A percentile compares a stretch with the other conserved stretches of the same genome.
Conservation (phyloP, 1,140 invertebrate species). For the Coboldia fuscipes region DNA sequence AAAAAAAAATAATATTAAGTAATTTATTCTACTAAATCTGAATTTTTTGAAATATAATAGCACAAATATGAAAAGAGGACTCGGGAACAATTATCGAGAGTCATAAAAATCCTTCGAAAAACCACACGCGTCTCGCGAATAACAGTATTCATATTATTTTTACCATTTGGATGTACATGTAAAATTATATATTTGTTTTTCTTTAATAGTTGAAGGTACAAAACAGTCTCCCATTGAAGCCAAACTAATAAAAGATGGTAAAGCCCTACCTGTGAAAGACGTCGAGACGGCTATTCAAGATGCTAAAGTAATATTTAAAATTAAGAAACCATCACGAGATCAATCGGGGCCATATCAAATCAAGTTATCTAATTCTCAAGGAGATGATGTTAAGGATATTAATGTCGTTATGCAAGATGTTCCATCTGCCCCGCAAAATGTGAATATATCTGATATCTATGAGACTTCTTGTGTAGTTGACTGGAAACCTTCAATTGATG, state of each 20-base stretch:
- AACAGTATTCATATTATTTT: no score
- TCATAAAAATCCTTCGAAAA: no score
- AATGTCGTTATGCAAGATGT: constrained; percentile 79
- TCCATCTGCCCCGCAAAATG: constrained; percentile 64
- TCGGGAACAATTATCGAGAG: no score
- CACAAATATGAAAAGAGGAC: no score
- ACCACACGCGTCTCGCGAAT: no score
- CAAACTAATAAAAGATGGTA: constrained; percentile 74
- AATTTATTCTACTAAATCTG: no score
- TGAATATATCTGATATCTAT: constrained; percentile 82
- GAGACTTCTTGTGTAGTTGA: constrained; percentile 75
- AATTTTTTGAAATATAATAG: no score
- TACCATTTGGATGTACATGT: no score
- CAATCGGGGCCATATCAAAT: constrained; percentile 68
- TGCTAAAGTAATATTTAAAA: constrained; percentile 72
- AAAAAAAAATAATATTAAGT: no score
- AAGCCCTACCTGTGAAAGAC: constrained; percentile 64
- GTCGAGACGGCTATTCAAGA: constrained; percentile 74
- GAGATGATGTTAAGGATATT: constrained; percentile 65
- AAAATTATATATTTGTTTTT: no score
- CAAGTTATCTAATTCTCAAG: constrained; percentile 67
- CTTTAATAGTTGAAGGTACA: constrained; percentile 54
- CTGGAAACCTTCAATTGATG: constrained; percentile 83
- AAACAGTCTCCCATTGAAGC: constrained; percentile 68
- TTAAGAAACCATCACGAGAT: constrained; percentile 70